A percentile compares a stretch with the other conserved stretches of the same genome.
Evolutionary conservation across 2,797 vertebrate species (phyloP).

Genomic region (Capromys pilorides): DNA sequence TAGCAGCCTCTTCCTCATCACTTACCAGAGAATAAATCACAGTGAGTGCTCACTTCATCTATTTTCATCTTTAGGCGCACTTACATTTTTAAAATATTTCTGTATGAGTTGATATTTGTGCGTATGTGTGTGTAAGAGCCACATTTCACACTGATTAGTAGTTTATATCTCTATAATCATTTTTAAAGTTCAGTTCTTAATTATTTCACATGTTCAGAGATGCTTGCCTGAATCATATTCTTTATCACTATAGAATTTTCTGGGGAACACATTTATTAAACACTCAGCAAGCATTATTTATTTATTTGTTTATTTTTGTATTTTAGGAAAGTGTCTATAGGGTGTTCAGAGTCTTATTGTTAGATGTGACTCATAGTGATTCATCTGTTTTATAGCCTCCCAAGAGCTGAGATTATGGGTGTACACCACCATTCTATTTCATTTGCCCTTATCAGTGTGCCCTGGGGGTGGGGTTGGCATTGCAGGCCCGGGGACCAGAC

Average conservation of each 20-base stretch:
- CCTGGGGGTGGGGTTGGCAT: too few relatives aligned
- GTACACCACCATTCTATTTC: too few relatives aligned
- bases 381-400: too few relatives aligned
- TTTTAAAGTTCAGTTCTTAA: background rate
- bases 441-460: too few relatives aligned
- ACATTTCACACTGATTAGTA: background rate
- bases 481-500: too few relatives aligned
- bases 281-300: background rate
- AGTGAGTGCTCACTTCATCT: background rate
- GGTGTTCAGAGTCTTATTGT: too few relatives aligned
- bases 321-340: too few relatives aligned
- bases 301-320: too few relatives aligned
- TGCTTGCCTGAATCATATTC: background rate
- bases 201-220: background rate
- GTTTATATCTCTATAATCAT: background rate
- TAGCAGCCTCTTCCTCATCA: background rate
- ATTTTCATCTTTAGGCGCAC: background rate
- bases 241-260: conserved; percentile 38
- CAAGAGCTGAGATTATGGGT: too few relatives aligned
- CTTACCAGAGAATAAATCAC: background rate
- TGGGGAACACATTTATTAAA: conserved; percentile 1
- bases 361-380: too few relatives aligned
- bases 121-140: background rate
- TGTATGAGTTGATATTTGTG: background rate
- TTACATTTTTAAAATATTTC: conserved; percentile 39